Conservation (phyloP, 2,797 vertebrate species). For the Taeniopygia guttata region DNA sequence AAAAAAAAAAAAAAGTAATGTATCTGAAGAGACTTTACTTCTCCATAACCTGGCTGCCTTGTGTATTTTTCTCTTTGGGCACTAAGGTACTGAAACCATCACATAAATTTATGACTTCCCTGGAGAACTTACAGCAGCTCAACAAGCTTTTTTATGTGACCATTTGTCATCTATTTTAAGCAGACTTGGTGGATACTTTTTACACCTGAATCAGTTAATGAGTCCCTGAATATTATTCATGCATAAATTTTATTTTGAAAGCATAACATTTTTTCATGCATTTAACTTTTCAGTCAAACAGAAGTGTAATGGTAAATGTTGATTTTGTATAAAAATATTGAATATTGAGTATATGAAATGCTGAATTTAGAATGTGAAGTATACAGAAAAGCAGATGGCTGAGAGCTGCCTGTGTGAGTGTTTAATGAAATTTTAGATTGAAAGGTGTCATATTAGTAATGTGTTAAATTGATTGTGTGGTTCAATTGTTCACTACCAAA, state of each 20-base stretch:
- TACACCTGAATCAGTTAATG: neutral
- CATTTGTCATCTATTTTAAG: neutral
- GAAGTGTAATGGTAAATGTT: neutral
- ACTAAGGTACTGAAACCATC: neutral
- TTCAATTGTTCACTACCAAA: neutral
- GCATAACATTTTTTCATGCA: neutral
- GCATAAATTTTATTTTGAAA: neutral
- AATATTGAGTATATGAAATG: neutral
- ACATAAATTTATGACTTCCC: neutral
- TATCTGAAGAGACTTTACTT: neutral
- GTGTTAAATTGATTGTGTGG: neutral
- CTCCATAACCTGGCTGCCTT: neutral
- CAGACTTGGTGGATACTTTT: neutral
- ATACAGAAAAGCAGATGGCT: neutral
- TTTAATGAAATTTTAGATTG: neutral
- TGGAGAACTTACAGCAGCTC: neutral
- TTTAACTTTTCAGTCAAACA: neutral
- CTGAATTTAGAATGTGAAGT: neutral
- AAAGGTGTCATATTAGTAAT: neutral
- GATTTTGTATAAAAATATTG: neutral
- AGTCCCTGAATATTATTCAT: neutral
- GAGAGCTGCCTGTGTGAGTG: neutral
- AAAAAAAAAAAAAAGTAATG: rapidly evolving
- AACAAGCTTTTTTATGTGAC: neutral
- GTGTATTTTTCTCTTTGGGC: neutral